A percentile compares a stretch with the other conserved stretches of the same genome.
Evolutionary conservation across 2,113 vertebrate genomes (phyloP).

Genomic region (Lamprotornis superbus): DNA sequence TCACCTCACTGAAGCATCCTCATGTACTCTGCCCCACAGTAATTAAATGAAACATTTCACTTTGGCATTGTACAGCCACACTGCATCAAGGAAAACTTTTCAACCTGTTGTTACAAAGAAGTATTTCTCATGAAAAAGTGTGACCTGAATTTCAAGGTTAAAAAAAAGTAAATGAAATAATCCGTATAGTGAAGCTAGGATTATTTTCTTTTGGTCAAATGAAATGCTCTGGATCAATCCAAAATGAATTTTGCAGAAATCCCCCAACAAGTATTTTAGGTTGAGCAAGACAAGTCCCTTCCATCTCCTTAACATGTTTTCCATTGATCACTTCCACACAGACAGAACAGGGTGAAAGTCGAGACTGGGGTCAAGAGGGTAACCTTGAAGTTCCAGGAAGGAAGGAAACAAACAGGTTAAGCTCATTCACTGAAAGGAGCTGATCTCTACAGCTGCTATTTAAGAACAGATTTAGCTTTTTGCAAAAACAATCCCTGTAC

Average conservation of each 20-base stretch:
- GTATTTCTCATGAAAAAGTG: background rate
- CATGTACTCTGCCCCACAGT: background rate
- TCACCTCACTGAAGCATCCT: background rate
- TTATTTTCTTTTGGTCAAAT: slow-evolving; percentile 31
- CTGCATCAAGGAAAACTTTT: background rate
- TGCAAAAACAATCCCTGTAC: background rate
- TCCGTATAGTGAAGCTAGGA: background rate
- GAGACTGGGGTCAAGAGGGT: background rate
- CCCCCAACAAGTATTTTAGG: background rate
- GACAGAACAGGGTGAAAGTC: background rate
- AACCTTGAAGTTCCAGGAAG: background rate
- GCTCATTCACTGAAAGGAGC: background rate
- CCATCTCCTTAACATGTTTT: slow-evolving; percentile 51
- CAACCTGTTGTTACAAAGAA: background rate
- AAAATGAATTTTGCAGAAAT: slow-evolving; percentile 44
- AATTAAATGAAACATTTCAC: background rate
- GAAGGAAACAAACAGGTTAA: background rate
- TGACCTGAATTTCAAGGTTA: slow-evolving; percentile 49
- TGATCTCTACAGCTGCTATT: background rate
- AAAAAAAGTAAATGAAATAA: background rate
- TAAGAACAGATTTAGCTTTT: background rate
- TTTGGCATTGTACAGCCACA: background rate
- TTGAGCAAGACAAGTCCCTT: slow-evolving; percentile 40
- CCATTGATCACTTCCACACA: slow-evolving; percentile 23
- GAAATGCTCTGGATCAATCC: slow-evolving; percentile 50